Conservation (phyloP, 2,888 invertebrate genomes). For the Muscina levida region DNA sequence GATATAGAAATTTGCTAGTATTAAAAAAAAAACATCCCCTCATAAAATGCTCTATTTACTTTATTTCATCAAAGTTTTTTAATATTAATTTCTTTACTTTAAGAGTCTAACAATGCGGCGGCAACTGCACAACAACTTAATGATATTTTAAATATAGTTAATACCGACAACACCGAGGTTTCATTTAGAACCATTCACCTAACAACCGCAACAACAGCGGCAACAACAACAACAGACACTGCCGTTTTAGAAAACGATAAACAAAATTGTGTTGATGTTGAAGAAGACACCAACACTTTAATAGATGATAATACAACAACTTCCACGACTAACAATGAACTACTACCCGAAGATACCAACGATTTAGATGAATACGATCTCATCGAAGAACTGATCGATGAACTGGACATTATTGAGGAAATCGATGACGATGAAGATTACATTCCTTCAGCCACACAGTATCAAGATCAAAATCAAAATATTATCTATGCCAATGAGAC, state of each 20-base stretch:
- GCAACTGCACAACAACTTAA: slow-evolving; percentile 15
- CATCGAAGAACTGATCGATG: slow-evolving; percentile 63
- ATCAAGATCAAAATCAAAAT: slow-evolving; percentile 29
- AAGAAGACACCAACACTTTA: slow-evolving; percentile 30
- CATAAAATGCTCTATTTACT: too few species aligned
- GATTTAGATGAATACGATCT: slow-evolving; percentile 64
- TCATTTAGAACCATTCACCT: slow-evolving; percentile 48
- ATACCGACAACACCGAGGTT: slow-evolving; percentile 54
- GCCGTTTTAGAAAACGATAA: slow-evolving; percentile 68
- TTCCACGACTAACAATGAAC: slow-evolving; percentile 33
- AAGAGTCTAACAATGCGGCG: neutral
- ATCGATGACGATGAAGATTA: slow-evolving; percentile 14
- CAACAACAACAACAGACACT: slow-evolving; percentile 68
- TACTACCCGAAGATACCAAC: slow-evolving; percentile 57
- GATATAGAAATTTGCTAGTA: too few species aligned
- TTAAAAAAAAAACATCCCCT: too few species aligned
- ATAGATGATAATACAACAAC: slow-evolving; percentile 47
- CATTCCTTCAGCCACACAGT: neutral
- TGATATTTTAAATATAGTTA: slow-evolving; percentile 42
- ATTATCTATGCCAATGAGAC: slow-evolving; percentile 4
- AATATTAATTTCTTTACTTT: too few species aligned
- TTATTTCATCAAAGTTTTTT: too few species aligned
- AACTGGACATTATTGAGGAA: slow-evolving; percentile 55
- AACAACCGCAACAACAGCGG: slow-evolving; percentile 40
- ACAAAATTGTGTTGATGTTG: slow-evolving; percentile 24